A percentile compares a stretch with the other conserved stretches of the same genome.
phyloP scores from a whole-genome alignment of 2,888 invertebrate genomes.

The Synanthedon formicaeformis region DNA sequence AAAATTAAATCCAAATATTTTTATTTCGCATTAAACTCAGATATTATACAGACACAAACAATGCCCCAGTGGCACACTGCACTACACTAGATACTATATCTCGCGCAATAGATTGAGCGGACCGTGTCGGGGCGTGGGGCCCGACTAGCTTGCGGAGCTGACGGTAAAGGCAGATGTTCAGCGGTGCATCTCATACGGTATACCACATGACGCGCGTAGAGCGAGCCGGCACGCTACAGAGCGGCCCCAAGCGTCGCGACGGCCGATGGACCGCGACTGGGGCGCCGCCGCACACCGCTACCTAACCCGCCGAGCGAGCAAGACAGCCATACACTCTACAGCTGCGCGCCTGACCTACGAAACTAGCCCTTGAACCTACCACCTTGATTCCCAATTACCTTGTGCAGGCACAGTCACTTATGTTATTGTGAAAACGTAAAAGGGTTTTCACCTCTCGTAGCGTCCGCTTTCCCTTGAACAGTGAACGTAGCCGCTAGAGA shows the following conservation, averaged over 20 bases:
- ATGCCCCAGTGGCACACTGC: constrained; percentile 47
- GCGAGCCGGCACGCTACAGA: constrained; percentile 57
- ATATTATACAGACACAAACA: constrained; percentile 28
- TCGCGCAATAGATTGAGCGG: constrained; percentile 11
- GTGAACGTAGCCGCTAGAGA: constrained; percentile 56
- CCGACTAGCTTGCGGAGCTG: constrained; percentile 13
- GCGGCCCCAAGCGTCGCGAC: constrained; percentile 67
- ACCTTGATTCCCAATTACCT: constrained; percentile 55
- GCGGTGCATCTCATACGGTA: constrained; percentile 47
- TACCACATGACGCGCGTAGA: constrained; percentile 34
- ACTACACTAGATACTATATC: constrained; percentile 20
- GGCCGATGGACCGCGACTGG: constrained; percentile 70
- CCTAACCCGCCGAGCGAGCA: constrained; percentile 62
- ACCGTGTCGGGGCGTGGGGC: constrained; percentile 12
- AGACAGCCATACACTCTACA: constrained; percentile 49
- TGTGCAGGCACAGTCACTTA: constrained; percentile 42
- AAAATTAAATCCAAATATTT: neutral
- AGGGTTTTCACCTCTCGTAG: constrained; percentile 62
- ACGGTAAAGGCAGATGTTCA: constrained; percentile 28
- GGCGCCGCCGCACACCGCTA: constrained; percentile 61
- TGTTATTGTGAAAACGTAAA: constrained; percentile 49
- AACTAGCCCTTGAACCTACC: constrained; percentile 63
- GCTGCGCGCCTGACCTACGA: constrained; percentile 40
- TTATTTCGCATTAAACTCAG: neutral
- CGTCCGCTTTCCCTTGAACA: constrained; percentile 33